phyloP scores from a whole-genome alignment of 2,888 invertebrate genomes.

The Euplagia quadripunctaria region DNA sequence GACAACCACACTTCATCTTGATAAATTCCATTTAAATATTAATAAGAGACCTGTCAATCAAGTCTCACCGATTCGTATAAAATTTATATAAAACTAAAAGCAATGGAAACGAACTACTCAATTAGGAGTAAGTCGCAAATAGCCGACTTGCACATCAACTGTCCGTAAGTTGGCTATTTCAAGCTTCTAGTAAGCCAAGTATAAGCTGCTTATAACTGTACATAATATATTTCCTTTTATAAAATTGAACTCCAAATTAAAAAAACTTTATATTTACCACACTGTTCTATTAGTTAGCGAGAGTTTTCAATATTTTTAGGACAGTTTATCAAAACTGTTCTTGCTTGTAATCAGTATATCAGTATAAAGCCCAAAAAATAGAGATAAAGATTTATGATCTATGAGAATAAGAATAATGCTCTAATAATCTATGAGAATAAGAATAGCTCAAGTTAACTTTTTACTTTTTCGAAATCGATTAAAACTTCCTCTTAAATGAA shows the following conservation, averaged over 20 bases:
- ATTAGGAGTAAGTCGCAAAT: neutral
- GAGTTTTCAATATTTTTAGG: neutral
- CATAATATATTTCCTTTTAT: neutral
- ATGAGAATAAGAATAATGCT: no score
- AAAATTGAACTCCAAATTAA: neutral
- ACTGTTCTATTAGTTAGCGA: neutral
- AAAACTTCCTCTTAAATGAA: no score
- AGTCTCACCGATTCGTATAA: neutral
- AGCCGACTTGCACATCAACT: neutral
- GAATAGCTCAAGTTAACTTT: no score
- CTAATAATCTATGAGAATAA: no score
- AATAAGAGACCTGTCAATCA: neutral
- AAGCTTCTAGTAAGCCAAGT: neutral
- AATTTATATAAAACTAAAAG: neutral
- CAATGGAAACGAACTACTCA: neutral
- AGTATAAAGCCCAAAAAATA: no score
- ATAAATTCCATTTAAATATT: neutral
- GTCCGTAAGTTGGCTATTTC: neutral
- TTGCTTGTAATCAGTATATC: neutral
- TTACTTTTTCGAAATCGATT: no score
- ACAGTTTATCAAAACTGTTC: neutral
- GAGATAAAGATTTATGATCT: no score
- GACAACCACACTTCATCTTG: neutral
- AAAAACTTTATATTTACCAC: no score
- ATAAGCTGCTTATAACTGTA: neutral